phyloP scores from a whole-genome alignment of 2,888 invertebrate genomes.

The Tachystola acroxantha region DNA sequence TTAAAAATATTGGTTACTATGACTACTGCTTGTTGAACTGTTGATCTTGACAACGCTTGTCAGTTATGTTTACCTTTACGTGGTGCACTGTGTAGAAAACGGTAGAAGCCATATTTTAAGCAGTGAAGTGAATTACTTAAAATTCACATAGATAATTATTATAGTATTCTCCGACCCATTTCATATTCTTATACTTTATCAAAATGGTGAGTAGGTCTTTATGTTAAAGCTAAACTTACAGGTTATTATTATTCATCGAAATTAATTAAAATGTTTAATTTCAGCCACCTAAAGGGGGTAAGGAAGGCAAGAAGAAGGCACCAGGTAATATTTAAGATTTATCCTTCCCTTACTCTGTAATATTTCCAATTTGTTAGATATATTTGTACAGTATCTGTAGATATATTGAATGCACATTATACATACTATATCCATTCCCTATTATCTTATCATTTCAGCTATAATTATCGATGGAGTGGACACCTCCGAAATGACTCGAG shows the following conservation, averaged over 20 bases:
- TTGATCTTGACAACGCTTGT: constrained; percentile 1
- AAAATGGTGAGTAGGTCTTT: constrained; percentile 1
- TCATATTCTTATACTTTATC: background rate
- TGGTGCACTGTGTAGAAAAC: background rate
- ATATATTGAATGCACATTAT: too few relatives aligned
- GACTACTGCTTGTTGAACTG: background rate
- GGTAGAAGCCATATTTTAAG: too few relatives aligned
- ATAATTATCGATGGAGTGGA: constrained; percentile 93
- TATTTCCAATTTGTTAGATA: background rate
- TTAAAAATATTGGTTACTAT: too few relatives aligned
- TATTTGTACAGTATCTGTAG: too few relatives aligned
- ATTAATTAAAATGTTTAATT: constrained; percentile 19
- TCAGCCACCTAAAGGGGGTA: constrained; percentile 62
- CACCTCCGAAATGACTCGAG: constrained; percentile 94
- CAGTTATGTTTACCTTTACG: background rate
- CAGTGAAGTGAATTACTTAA: too few relatives aligned
- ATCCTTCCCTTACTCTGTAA: too few relatives aligned
- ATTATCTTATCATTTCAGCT: too few relatives aligned
- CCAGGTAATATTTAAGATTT: too few relatives aligned
- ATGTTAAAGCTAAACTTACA: too few relatives aligned
- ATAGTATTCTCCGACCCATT: background rate
- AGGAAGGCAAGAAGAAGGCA: constrained; percentile 53
- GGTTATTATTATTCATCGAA: too few relatives aligned
- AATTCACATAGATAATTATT: background rate
- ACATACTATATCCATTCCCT: too few relatives aligned